Percentiles rank a stretch among this genome's conserved stretches.
These are phyloP conservation scores for Batillaria attramentaria DNA, from an alignment of 1,140 invertebrate genomes.

Conservation along the genomic window DNA sequence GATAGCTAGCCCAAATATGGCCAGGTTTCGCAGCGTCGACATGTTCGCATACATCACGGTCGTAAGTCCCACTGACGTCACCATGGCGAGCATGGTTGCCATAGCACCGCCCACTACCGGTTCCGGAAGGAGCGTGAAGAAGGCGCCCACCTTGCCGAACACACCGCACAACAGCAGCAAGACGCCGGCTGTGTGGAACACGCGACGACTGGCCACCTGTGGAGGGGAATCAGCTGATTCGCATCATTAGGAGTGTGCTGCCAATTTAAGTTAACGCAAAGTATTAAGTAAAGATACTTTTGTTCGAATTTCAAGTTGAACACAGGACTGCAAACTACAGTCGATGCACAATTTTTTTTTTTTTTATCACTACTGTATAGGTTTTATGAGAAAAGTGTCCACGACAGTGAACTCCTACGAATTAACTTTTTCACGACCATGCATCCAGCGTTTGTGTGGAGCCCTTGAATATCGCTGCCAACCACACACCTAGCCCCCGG, in stretches of 20 bases:
- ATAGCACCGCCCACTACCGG: constrained; percentile 89
- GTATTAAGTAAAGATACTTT: not conserved
- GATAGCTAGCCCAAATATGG: constrained; percentile 89
- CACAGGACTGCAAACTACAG: not conserved
- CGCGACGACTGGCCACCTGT: constrained; percentile 55
- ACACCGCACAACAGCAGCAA: constrained; percentile 29
- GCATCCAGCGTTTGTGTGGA: no score
- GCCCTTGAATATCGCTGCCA: no score
- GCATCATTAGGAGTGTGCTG: not conserved
- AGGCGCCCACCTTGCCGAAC: constrained; percentile 84
- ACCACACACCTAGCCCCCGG: no score
- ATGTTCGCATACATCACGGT: constrained; percentile 87
- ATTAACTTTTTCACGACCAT: no score
- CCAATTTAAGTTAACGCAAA: no score
- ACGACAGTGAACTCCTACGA: not conserved
- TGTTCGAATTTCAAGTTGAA: not conserved
- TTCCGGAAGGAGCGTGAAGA: constrained; percentile 89
- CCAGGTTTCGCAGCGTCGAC: constrained; percentile 85
- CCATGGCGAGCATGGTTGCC: constrained; percentile 85
- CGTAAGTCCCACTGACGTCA: constrained; percentile 75
- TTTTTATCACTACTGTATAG: not conserved
- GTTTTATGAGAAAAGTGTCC: not conserved
- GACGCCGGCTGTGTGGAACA: constrained; percentile 80
- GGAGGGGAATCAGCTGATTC: not conserved
- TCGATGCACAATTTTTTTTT: not conserved